Evolutionary conservation across 2,797 vertebrate genomes (phyloP).

Genomic region (Esox lucius): DNA sequence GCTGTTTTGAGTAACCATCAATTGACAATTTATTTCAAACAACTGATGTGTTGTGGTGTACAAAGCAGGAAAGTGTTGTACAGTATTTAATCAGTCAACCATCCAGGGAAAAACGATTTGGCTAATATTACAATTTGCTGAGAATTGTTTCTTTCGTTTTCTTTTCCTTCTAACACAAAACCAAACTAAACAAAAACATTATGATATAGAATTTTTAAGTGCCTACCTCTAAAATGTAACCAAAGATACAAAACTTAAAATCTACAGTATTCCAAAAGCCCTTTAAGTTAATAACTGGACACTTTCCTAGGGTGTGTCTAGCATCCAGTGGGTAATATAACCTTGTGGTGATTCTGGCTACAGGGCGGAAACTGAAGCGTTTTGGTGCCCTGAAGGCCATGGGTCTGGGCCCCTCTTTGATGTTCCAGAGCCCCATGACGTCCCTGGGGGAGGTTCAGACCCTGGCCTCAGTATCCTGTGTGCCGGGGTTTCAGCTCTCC

Average conservation of each 20-base stretch:
- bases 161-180: too few species aligned
- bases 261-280: too few species aligned
- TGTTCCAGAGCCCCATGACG: constrained; percentile 72
- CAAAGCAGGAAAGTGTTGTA: neutral
- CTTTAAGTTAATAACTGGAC: neutral
- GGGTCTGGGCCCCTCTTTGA: constrained; percentile 75
- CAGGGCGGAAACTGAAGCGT: constrained; percentile 95
- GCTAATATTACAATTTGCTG: neutral
- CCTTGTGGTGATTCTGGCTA: constrained; percentile 29
- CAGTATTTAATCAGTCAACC: neutral
- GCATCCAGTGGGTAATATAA: neutral
- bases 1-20: neutral
- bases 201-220: neutral
- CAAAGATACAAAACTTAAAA: neutral
- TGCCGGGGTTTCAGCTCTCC: constrained; percentile 81
- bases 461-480: constrained; percentile 77
- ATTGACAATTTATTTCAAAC: neutral
- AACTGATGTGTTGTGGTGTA: neutral
- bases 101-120: neutral
- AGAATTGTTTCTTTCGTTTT: too few species aligned
- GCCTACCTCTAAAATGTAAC: too few species aligned
- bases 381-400: constrained; percentile 88
- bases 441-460: constrained; percentile 63
- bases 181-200: too few species aligned
- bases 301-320: too few species aligned